Base-by-base conservation (phyloP, 2,888 invertebrate species). In the Xanthorhoe spadicearia region DNA sequence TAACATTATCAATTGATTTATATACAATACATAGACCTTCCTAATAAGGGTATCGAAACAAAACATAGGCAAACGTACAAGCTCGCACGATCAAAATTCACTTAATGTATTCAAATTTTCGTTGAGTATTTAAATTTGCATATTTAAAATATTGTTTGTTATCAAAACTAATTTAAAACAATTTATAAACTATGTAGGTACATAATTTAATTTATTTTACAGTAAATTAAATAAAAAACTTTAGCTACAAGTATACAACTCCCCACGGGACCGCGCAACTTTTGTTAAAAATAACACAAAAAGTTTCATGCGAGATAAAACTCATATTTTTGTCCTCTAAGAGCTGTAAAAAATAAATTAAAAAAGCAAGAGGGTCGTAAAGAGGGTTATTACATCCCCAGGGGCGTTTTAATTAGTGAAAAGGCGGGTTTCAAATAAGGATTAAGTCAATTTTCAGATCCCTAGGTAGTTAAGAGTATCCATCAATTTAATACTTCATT, bases 401-500 rank as follows among this genome's bases (percentile, higher is more conserved):
- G 43, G 59, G 68, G 72, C 64, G 61, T 60, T 74, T 71, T 62
- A 56, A 73, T 75, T 75, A 77, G 77, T 68, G 68, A 69, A 75
- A 75, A 73, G 71, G 67, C 69, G 62, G 61, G 57, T 49, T 66
- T 64, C 53, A 56, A 66, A 69, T 64, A 64, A 55, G 58, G 64
- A 68, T 74, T 68, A 43, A 63, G 66, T 66, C 60, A 70, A 74
- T 72, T 75, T 74, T 35, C 48, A 68, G 54, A 73, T 74, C 70
- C 60, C 32, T 32, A 55, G 69, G 13, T 4, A 17, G 48, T 48
- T 48, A 17, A 48, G 17, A 17, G 17, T 48, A 48, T 8, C 15
- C 48, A 48, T 17, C 48, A 48, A 48, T 8, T 48, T 15, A 17
- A 48, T 48, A 5, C 15, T 17, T 13, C 48, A 15, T 48, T 15